Evolutionary conservation across 1,140 invertebrate species (phyloP).

Genomic region (Sycobia sp.): DNA sequence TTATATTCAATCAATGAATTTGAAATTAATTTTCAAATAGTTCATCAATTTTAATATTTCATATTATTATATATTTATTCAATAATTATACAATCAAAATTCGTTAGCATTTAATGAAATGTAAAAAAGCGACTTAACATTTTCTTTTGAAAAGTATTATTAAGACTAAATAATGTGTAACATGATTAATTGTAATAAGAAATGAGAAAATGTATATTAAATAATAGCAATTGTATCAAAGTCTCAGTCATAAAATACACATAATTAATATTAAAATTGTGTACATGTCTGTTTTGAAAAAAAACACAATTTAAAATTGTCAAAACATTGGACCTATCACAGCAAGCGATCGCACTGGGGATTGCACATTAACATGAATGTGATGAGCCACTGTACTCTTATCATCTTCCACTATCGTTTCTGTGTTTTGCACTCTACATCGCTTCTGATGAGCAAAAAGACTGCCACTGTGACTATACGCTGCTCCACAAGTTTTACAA

Average conservation of each 20-base stretch:
- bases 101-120: slow-evolving; percentile 15
- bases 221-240: slow-evolving; percentile 20
- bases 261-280: slow-evolving; percentile 14
- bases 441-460: slow-evolving; percentile 62
- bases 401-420: slow-evolving; percentile 52
- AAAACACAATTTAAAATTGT: slow-evolving; percentile 13
- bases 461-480: slow-evolving; percentile 60
- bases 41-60: neutral
- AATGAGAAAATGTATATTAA: slow-evolving; percentile 1
- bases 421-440: slow-evolving; percentile 55
- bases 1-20: too few species aligned
- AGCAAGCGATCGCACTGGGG: slow-evolving; percentile 54
- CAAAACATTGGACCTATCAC: slow-evolving; percentile 59
- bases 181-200: slow-evolving; percentile 8
- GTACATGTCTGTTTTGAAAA: slow-evolving; percentile 4
- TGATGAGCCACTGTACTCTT: slow-evolving; percentile 49
- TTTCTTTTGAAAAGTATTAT: slow-evolving; percentile 21
- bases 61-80: slow-evolving; percentile 28
- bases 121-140: slow-evolving; percentile 24
- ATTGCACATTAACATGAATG: slow-evolving; percentile 56
- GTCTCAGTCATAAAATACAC: slow-evolving; percentile 26
- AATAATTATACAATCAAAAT: slow-evolving; percentile 22
- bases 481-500: slow-evolving; percentile 65
- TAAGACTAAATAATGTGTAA: slow-evolving; percentile 3
- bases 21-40: too few species aligned